A percentile compares a stretch with the other conserved stretches of the same genome.
Conservation (phyloP, 2,888 invertebrate species). For the Helleia helle region DNA sequence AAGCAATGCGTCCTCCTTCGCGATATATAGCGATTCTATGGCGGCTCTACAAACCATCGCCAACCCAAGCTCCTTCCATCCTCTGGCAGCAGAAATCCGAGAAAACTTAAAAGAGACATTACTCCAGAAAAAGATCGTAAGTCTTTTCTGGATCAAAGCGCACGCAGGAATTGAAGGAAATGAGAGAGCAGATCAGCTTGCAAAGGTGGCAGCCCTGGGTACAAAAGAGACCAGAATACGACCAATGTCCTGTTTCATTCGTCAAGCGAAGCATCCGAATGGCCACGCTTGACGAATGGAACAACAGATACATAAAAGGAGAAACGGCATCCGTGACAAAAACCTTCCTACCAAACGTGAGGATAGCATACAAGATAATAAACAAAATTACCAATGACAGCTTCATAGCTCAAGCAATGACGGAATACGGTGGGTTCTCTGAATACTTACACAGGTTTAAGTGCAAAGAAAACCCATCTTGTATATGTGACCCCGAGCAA, state of each 20-base stretch:
- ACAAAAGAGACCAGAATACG: conserved; percentile 2
- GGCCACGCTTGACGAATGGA: not conserved
- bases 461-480: not conserved
- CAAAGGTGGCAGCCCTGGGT: conserved; percentile 9
- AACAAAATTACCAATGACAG: not conserved
- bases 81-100: conserved; percentile 10
- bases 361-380: not conserved
- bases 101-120: not conserved
- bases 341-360: not conserved
- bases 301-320: not conserved
- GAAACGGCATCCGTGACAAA: too few species aligned
- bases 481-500: not conserved
- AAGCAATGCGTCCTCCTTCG: too few species aligned
- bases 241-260: conserved; percentile 9
- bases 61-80: conserved; percentile 10
- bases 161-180: conserved; percentile 10
- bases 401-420: not conserved
- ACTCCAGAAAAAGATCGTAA: conserved; percentile 6
- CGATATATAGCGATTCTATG: not conserved
- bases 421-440: not conserved
- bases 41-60: not conserved
- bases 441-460: not conserved
- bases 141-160: conserved; percentile 16
- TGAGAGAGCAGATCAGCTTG: conserved; percentile 13
- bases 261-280: not conserved